phyloP scores from a whole-genome alignment of 2,797 vertebrate species.

The Gobio occitaniae region DNA sequence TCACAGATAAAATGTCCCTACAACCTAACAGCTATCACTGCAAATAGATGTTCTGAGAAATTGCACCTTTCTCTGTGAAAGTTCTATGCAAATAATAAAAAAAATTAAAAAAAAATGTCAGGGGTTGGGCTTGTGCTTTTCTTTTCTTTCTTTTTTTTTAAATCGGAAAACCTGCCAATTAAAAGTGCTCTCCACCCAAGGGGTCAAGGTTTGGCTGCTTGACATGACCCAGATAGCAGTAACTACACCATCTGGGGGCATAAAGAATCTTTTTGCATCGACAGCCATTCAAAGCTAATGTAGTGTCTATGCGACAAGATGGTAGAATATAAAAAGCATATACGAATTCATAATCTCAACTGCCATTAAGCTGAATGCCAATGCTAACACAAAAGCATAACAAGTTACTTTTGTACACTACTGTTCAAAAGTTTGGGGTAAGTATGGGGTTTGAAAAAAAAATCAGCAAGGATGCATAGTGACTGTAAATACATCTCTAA shows the following conservation, averaged over 20 bases:
- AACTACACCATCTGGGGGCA: conserved; percentile 18
- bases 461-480: background rate
- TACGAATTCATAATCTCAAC: background rate
- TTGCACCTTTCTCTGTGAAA: conserved; percentile 4
- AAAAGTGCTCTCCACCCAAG: background rate
- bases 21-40: background rate
- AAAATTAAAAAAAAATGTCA: background rate
- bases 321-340: background rate
- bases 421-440: background rate
- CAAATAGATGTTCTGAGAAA: background rate
- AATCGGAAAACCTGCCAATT: background rate
- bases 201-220: conserved; percentile 5
- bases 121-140: background rate
- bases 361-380: background rate
- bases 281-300: background rate
- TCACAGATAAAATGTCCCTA: background rate
- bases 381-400: background rate
- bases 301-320: background rate
- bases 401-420: background rate
- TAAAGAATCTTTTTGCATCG: background rate
- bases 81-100: background rate
- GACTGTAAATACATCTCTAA: background rate
- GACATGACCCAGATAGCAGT: conserved; percentile 3
- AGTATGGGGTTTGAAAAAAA: background rate
- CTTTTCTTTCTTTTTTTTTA: background rate